Base-by-base conservation (phyloP, 1,140 invertebrate species). In the Marisa cornuarietis region DNA sequence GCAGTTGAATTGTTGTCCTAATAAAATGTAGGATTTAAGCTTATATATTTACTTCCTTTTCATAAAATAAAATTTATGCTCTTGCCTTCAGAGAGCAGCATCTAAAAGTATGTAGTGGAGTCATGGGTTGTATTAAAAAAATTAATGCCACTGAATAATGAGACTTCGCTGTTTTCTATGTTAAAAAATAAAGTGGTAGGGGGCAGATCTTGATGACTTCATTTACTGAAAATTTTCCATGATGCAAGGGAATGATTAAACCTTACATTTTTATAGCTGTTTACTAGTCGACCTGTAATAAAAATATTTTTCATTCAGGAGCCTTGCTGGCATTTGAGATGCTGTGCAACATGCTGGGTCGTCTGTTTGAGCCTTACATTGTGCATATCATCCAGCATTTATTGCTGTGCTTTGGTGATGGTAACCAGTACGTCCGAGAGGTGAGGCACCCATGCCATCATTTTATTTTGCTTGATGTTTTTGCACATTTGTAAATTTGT, bases 321-420 rank as follows among this genome's bases (percentile, higher is more conserved):
- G 97, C 98, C 4, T 90, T 99, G 31, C 97, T 99, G 92, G 98
- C 97, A 2, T 97, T 99, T 92, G 98, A 99, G 92, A 97, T 99
- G 94, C 92, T 99, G 22, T 99, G 97, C 90, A 95, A 94, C 81
- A 97, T 98, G 93, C 92, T 99, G 83, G 98, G 98, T 0, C 94
- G 97, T 79, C 92, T 99, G 62, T 99, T 99, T 92, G 99, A 99
- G 90, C 98, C 98, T 0, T 99, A 99, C 91, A 97, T 99, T 81
- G 96, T 99, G 58, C 96, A 99, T 89, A 96, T 99, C 62, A 91
- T 99, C 76, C 98, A 98, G 5, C 95, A 99, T 92, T 92, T 99
- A 82, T 92, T 99, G 52, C 93, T 97, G 73, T 99, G 97, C 90
- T 99, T 99, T 92, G 98, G 98, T 14, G 98, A 99, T 92, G 93